Conservation (phyloP, 37 sponge, comb jelly and placozoan genomes). For the Halisarca cf. caerulea region DNA sequence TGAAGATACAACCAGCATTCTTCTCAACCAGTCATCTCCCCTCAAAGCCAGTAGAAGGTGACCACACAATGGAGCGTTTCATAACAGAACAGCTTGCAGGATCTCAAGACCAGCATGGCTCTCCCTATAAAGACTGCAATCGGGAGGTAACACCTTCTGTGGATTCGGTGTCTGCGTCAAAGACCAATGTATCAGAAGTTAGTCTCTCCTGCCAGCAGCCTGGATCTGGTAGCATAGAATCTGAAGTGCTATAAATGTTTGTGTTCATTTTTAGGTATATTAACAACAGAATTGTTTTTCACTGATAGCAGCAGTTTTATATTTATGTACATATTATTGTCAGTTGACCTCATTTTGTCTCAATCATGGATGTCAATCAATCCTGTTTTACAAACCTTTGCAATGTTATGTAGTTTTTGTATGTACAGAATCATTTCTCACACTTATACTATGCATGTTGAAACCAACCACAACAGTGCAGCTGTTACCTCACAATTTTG, state of each 20-base stretch:
- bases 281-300: too few species aligned
- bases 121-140: neutral
- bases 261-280: too few species aligned
- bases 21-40: neutral
- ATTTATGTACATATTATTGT: too few species aligned
- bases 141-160: neutral
- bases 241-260: conserved; percentile 16
- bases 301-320: too few species aligned
- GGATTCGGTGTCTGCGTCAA: neutral
- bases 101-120: neutral
- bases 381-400: too few species aligned
- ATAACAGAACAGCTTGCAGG: neutral
- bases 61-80: neutral
- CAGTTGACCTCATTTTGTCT: too few species aligned
- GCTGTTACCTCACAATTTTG: too few species aligned
- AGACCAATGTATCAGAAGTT: neutral
- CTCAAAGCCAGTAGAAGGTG: neutral
- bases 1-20: neutral
- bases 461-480: too few species aligned
- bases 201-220: neutral
- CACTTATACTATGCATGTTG: too few species aligned
- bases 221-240: neutral
- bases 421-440: too few species aligned
- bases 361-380: too few species aligned
- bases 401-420: too few species aligned